A percentile compares a stretch with the other conserved stretches of the same genome.
Conservation (phyloP, 2,113 vertebrate species). For the Cyrtonyx montezumae region DNA sequence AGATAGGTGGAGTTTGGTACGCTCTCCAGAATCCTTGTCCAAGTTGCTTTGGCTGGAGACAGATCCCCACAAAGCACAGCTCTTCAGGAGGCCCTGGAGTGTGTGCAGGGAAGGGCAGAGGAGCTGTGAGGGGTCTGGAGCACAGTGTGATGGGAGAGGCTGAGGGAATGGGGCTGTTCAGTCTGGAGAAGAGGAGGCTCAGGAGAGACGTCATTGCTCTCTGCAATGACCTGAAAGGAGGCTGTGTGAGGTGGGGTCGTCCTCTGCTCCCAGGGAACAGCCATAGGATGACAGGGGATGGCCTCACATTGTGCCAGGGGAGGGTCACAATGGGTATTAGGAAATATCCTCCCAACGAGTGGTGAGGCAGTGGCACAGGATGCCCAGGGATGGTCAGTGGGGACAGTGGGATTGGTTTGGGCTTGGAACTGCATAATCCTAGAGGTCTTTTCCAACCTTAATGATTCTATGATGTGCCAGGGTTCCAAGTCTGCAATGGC, state of each 20-base stretch:
- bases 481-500: background rate
- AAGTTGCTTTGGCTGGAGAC: background rate
- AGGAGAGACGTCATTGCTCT: no score
- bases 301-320: background rate
- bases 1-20: background rate
- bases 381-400: background rate
- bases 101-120: background rate
- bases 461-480: fast-evolving
- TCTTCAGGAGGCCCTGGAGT: background rate
- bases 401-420: background rate
- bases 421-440: background rate
- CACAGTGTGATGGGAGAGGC: background rate
- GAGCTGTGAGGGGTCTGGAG: no score
- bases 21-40: background rate
- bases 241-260: background rate
- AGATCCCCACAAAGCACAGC: background rate
- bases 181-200: background rate
- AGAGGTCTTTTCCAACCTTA: background rate
- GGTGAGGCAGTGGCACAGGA: no score
- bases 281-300: background rate
- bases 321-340: background rate
- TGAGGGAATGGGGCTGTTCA: background rate
- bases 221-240: background rate
- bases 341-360: background rate
- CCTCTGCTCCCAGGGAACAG: background rate